These are phyloP conservation scores for Drosophila equinoxialis DNA, from an alignment of 1,140 invertebrate species.

Conservation along the genomic window DNA sequence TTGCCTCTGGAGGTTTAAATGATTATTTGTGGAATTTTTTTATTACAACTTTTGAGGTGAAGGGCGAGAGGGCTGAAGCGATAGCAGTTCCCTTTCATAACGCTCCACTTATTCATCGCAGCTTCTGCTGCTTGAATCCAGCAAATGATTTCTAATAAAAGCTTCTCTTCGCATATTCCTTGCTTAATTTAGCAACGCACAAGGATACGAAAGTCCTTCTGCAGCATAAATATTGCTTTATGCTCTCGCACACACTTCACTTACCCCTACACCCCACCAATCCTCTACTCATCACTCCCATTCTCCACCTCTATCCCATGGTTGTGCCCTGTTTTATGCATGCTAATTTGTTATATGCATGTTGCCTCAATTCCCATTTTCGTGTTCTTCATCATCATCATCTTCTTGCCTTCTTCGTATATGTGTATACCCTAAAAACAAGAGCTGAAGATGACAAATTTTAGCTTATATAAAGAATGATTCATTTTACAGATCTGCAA, in stretches of 20 bases:
- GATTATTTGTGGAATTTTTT: slow-evolving; percentile 64
- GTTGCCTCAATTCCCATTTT: slow-evolving; percentile 34
- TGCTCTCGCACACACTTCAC: slow-evolving; percentile 42
- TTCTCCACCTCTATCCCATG: slow-evolving; percentile 31
- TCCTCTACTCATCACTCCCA: not conserved
- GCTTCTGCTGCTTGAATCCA: not conserved
- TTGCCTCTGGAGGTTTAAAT: slow-evolving; percentile 18
- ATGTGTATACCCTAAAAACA: not conserved
- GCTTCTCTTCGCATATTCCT: slow-evolving; percentile 62
- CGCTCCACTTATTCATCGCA: slow-evolving; percentile 19
- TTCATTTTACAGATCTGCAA: too few species aligned
- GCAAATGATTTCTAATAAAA: slow-evolving; percentile 63
- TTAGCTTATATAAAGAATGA: not conserved
- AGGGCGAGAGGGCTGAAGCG: too few species aligned
- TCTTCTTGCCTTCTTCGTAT: not conserved
- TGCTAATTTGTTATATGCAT: slow-evolving; percentile 76
- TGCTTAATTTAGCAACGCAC: slow-evolving; percentile 59
- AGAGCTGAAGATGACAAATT: slow-evolving; percentile 15
- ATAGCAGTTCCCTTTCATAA: not conserved
- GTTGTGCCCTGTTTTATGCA: slow-evolving; percentile 60
- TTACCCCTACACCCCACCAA: slow-evolving; percentile 19
- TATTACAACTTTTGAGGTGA: slow-evolving; percentile 32
- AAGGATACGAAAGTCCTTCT: slow-evolving; percentile 12
- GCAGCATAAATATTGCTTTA: slow-evolving; percentile 74
- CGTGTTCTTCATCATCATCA: slow-evolving; percentile 64